Evolutionary conservation across 2,797 vertebrate species (phyloP), one percentile per base, ranked within the genome.

Genomic region (Pseudochirops cupreus): DNA sequence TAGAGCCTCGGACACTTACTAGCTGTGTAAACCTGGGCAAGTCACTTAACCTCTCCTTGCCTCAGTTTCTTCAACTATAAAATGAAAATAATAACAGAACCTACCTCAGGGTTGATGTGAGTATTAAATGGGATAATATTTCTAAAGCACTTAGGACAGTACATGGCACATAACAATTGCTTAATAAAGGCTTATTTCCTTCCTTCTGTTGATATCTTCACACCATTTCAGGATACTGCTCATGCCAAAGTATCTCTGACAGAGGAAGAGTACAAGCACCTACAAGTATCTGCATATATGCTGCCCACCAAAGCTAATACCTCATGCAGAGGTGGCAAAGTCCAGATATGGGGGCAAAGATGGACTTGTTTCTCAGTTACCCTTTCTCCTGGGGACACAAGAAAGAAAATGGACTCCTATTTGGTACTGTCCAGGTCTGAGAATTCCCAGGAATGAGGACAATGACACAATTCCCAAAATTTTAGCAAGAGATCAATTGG

Each of bases 371-470:
- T 55, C n/a, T 59, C 0, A 2, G 58, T 5, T 82, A 59, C 54
- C 67, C n/a, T 12, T 54, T 87, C n/a, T 95, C 56, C 2, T 33
- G 55, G 54, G 91, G 50, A 56, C 89, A 56, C 10, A 28, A 10
- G 56, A 95, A 62, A 92, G 31, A 24, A 26, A 55, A 74, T 0
- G 3, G 55, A 87, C 94, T 74, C 55, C 74, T 94, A 39, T 12
- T 6, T 56, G 74, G 92, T 46, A 39, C 24, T 52, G 39, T 56
- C 59, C 29, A 46, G 74, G 89, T 39, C 92, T 91, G 87, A 93
- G 93, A 95, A 92, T 91, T 92, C 67, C 93, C 59, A 91, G 96
- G 91, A 95, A 92, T 57, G 33, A 24, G 31, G 92, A 93, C 4
- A 1, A 24, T 62, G 96, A 95, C 94, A 91, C 28, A 3, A 39